Evolutionary conservation across 2,113 vertebrate genomes (phyloP).

Genomic region (Brienomyrus longianalis): DNA sequence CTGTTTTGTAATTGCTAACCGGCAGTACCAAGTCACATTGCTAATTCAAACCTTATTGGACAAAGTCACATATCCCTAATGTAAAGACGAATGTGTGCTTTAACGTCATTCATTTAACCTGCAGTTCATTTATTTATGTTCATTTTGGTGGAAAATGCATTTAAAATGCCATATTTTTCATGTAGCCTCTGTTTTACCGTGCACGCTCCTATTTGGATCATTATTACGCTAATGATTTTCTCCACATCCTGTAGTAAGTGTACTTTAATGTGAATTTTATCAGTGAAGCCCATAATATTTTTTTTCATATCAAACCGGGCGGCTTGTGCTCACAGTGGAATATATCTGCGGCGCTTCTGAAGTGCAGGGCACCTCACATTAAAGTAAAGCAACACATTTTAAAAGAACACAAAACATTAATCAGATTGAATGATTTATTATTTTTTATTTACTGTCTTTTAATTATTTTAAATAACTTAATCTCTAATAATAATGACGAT

Average conservation of each 20-base stretch:
- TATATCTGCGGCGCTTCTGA: not conserved
- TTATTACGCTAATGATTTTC: not conserved
- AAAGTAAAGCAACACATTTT: not conserved
- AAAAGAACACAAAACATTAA: not conserved
- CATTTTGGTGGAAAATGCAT: not conserved
- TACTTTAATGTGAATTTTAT: not conserved
- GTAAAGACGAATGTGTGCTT: not conserved
- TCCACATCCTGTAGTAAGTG: not conserved
- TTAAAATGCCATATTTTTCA: not conserved
- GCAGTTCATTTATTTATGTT: not conserved
- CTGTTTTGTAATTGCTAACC: not conserved
- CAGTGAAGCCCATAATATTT: not conserved
- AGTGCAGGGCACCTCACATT: not conserved
- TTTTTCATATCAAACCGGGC: not conserved
- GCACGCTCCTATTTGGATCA: not conserved
- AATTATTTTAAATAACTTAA: not conserved
- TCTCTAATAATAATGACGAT: not conserved
- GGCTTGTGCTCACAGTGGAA: not conserved
- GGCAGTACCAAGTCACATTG: not conserved
- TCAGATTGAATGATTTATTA: not conserved
- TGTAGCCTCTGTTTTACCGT: not conserved
- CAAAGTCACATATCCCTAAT: not conserved
- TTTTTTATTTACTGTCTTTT: not conserved
- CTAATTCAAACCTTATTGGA: not conserved
- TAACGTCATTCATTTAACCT: not conserved